phyloP scores from a whole-genome alignment of 2,797 vertebrate species.

The Darevskia nairensis region DNA sequence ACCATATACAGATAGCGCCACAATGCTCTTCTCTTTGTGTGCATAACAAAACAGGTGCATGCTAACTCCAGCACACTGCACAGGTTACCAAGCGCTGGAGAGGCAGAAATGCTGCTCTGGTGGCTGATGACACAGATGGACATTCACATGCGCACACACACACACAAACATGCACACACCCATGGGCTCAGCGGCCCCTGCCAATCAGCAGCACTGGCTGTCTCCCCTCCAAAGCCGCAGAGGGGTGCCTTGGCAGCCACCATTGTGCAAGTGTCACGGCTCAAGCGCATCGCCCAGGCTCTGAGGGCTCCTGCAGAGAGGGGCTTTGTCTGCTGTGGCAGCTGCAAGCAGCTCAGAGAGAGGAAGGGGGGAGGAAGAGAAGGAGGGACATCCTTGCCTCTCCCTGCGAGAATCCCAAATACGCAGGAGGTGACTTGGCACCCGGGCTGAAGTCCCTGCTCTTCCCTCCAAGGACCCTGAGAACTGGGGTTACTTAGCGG shows the following conservation, averaged over 20 bases:
- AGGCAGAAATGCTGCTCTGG: not conserved
- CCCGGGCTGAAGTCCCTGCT: no score
- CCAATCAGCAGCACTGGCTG: not conserved
- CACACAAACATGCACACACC: not conserved
- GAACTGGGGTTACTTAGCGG: not conserved
- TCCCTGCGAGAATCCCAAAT: not conserved
- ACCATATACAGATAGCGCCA: not conserved
- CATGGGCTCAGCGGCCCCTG: not conserved
- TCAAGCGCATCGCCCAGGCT: not conserved
- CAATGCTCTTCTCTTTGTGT: not conserved
- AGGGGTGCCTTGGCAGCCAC: not conserved
- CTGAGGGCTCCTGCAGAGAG: constrained; percentile 1
- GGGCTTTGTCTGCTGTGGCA: constrained; percentile 24
- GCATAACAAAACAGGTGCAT: not conserved
- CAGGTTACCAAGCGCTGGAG: no score
- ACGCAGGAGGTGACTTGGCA: not conserved
- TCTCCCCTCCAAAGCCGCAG: not conserved
- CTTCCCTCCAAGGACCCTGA: no score
- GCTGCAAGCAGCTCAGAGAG: not conserved
- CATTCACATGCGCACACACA: not conserved
- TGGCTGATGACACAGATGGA: not conserved
- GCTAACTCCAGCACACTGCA: not conserved
- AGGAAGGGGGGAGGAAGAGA: not conserved
- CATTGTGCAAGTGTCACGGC: constrained; percentile 13
- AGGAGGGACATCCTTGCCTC: not conserved